phyloP scores from a whole-genome alignment of 2,888 invertebrate species.

The Torymus aiolomorphi region DNA sequence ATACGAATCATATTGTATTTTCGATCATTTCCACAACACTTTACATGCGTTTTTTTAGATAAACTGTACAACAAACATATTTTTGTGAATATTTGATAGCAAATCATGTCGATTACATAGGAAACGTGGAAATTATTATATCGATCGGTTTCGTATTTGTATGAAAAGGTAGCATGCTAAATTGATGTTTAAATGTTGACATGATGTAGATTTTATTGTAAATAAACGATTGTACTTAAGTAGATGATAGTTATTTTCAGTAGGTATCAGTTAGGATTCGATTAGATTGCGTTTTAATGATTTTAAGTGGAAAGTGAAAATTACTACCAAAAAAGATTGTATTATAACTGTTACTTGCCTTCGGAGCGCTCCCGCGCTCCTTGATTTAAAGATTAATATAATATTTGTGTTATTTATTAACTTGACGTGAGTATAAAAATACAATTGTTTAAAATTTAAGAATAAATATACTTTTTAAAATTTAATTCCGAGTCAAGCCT shows the following conservation, averaged over 20 bases:
- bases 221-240: conserved; percentile 55
- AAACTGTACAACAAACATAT: background rate
- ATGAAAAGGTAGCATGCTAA: background rate
- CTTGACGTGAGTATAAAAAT: conserved; percentile 12
- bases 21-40: background rate
- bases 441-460: conserved; percentile 13
- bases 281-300: conserved; percentile 14
- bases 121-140: no score
- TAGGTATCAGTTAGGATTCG: conserved; percentile 22
- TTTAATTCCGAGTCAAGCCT: no score
- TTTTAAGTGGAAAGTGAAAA: conserved; percentile 30
- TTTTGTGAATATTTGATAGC: background rate
- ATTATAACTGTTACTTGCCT: no score
- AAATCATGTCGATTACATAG: background rate
- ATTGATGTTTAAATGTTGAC: background rate
- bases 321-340: conserved; percentile 48
- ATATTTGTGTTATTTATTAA: conserved; percentile 47
- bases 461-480: conserved; percentile 41
- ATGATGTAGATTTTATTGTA: conserved; percentile 54
- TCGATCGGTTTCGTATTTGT: no score
- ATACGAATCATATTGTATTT: conserved; percentile 1
- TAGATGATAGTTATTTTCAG: conserved; percentile 21
- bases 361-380: no score
- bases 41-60: background rate
- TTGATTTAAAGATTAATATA: conserved; percentile 52